Evolutionary conservation across 2,888 invertebrate genomes (phyloP), one percentile per base, ranked within the genome.

Genomic region (Melanostoma scalare): DNA sequence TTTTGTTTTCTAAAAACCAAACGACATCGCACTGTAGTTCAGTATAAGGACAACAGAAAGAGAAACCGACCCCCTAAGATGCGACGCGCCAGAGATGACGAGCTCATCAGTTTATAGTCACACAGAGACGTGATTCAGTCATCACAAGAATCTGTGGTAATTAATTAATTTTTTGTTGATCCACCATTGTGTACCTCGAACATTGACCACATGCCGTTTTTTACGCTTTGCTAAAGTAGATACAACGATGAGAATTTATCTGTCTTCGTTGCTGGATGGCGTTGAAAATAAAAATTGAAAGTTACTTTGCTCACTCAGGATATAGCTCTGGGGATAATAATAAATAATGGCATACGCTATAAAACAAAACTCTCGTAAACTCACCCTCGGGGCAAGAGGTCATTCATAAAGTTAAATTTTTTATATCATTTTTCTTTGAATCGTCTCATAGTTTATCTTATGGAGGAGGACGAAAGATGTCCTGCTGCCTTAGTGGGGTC

Each of bases 321-420:
- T 3, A 10, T 20, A 20, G 38, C 8, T 4, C 1, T 1, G 20
- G 20, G 20, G 20, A 79, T 79, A 84, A 84, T 84, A 84, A 84
- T 84, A 84, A 84, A 84, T 84, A 84, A 84, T 84, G 84, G 79
- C 74, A 69, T 61, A 63, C 61, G 67, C 71, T 79, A 84, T 84
- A 84, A 84, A 79, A 84, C 84, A 84, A 79, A 79, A 84, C 65
- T 79, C 79, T 75, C 79, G 84, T 79, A 75, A 79, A 71, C 50
- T 67, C 74, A 84, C 75, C 74, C 79, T 73, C 33, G 61, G 52
- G 67, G 42, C 46, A 36, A 48, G 33, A 67, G 77, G 69, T 84
- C 78, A 84, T 84, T 84, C 84, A 84, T 84, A 84, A 82, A 84
- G 84, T 75, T 79, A 79, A 74, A 75, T 84, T 75, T 79, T 79